These are phyloP conservation scores for Spodoptera picta DNA, from an alignment of 2,888 invertebrate genomes.

Conservation along the genomic window DNA sequence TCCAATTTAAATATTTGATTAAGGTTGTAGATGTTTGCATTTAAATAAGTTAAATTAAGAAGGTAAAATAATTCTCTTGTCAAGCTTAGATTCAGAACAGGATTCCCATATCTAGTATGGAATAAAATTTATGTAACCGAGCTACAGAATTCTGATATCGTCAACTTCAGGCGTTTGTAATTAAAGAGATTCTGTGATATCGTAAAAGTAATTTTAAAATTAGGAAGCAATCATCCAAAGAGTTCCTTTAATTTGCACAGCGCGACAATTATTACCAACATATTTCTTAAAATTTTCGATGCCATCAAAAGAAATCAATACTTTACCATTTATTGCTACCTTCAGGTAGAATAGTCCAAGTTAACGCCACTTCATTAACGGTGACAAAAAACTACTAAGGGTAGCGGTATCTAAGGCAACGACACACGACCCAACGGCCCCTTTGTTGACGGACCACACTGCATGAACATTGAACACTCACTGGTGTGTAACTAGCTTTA, in stretches of 20 bases:
- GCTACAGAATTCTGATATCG: too few species aligned
- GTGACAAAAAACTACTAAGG: slow-evolving; percentile 39
- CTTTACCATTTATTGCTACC: background rate
- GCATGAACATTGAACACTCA: slow-evolving; percentile 46
- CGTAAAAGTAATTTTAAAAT: too few species aligned
- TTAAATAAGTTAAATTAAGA: slow-evolving; percentile 48
- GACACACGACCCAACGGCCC: slow-evolving; percentile 43
- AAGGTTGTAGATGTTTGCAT: slow-evolving; percentile 47
- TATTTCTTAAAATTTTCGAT: background rate
- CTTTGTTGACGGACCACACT: slow-evolving; percentile 70
- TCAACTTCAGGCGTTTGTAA: too few species aligned
- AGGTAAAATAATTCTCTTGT: slow-evolving; percentile 37
- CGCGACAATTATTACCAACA: background rate
- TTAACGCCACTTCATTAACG: slow-evolving; percentile 47
- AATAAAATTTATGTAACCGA: too few species aligned
- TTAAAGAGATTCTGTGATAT: too few species aligned
- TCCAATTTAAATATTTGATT: slow-evolving; percentile 59
- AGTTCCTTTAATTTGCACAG: too few species aligned
- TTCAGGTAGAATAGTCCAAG: slow-evolving; percentile 33
- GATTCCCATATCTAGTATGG: slow-evolving; percentile 17
- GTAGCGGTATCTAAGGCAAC: slow-evolving; percentile 19
- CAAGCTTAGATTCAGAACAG: slow-evolving; percentile 23
- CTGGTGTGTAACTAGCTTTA: slow-evolving; percentile 50
- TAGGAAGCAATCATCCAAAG: too few species aligned
- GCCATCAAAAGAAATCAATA: slow-evolving; percentile 2